Evolutionary conservation across 1,140 invertebrate species (phyloP), one percentile per base, ranked within the genome.

Genomic region (Eumaeus atala): DNA sequence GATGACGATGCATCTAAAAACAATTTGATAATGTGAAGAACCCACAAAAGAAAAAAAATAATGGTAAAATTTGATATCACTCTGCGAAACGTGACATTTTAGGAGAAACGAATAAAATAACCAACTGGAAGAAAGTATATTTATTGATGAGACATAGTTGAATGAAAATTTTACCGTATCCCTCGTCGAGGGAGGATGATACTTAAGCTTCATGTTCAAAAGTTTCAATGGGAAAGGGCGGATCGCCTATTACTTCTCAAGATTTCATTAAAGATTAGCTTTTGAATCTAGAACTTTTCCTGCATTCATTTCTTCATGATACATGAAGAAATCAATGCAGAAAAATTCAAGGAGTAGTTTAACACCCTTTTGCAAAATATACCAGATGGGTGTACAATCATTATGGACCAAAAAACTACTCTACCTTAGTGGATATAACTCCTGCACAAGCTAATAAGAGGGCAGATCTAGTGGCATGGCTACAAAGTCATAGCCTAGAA

Each of bases 341-440:
- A 61, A 34, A 60, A 51, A 16, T 72, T 59, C 56, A 70, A 66
- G 59, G 35, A 44, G 9, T 61, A 54, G 58, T 67, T 67, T 36
- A 35, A 16, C 40, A 59, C 28, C 36, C 17, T 62, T 14, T 33
- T 64, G 18, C n/a, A 51, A n/a, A 54, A 54, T 61, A 51, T 64
- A 62, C 16, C 58, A 40, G 54, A 61, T 14, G 54, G 48, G 11
- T 10, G 11, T 17, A 44, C 21, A 18, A 66, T 71, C 35, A 52
- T 68, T 14, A 69, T 67, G 64, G 64, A 69, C n/a, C 36, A 72
- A 67, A 16, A 59, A 61, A 3, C 37, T 58, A 67, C 53, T 68
- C 67, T 1, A 56, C 64, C 11, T 63, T 68, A 63, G 42, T 67
- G 9, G 37, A 69, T 36, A 71, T 69, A 66, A 8, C 61, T 34